Conservation (phyloP, 2,888 invertebrate genomes). For the Melipona beecheii region DNA sequence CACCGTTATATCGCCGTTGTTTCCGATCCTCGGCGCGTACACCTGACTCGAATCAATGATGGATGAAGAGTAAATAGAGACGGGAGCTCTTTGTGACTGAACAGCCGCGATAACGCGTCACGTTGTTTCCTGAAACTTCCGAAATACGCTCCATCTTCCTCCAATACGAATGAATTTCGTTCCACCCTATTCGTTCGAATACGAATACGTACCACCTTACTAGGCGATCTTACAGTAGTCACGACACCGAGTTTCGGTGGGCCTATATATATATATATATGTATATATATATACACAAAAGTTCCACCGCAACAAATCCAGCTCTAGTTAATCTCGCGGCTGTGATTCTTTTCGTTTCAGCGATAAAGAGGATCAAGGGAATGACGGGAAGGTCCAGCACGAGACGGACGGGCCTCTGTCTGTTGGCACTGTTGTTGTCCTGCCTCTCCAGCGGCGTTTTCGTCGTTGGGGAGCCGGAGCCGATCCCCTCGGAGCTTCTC, state of each 20-base stretch:
- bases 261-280: too few species aligned
- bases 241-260: too few species aligned
- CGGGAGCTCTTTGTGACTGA: too few species aligned
- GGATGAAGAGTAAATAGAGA: slow-evolving; percentile 16
- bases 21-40: background rate
- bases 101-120: too few species aligned
- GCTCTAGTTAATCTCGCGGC: background rate
- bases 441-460: slow-evolving; percentile 56
- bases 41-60: slow-evolving; percentile 22
- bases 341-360: slow-evolving; percentile 45
- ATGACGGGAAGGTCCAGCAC: slow-evolving; percentile 75
- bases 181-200: too few species aligned
- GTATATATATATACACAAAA: too few species aligned
- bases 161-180: too few species aligned
- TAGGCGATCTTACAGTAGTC: too few species aligned
- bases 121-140: too few species aligned
- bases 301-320: background rate
- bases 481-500: slow-evolving; percentile 70
- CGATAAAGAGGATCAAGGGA: slow-evolving; percentile 70
- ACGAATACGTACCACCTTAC: too few species aligned
- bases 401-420: slow-evolving; percentile 71
- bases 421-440: slow-evolving; percentile 72
- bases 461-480: slow-evolving; percentile 73
- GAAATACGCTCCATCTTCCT: too few species aligned
- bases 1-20: background rate